Conservation (phyloP, 2,888 invertebrate species). For the Rhagonycha lutea region DNA sequence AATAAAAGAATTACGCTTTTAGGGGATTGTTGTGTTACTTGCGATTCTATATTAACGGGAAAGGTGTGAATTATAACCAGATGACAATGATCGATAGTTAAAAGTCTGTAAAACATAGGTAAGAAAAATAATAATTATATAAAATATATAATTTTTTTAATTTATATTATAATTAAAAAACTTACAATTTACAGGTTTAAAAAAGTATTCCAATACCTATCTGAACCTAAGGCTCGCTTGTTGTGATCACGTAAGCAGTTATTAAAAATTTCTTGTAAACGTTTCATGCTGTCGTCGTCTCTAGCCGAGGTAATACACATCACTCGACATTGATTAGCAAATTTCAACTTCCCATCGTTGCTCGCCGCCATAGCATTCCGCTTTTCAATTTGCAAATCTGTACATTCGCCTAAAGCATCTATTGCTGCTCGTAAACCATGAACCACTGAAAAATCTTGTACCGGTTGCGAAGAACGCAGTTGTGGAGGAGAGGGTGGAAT, state of each 20-base stretch:
- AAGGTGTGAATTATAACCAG: conserved; percentile 88
- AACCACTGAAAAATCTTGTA: conserved; percentile 72
- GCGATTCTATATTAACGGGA: conserved; percentile 78
- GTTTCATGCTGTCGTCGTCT: conserved; percentile 84
- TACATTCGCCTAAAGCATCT: conserved; percentile 81
- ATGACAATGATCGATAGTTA: conserved; percentile 86
- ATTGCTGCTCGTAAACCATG: conserved; percentile 86
- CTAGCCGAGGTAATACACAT: conserved; percentile 90
- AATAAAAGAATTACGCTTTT: conserved; percentile 63
- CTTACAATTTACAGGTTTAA: not conserved
- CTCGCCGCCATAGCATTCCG: conserved; percentile 53
- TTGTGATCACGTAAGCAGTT: conserved; percentile 84
- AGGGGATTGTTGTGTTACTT: conserved; percentile 73
- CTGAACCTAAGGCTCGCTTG: conserved; percentile 65
- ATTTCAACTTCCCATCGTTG: conserved; percentile 52
- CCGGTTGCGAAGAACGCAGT: conserved; percentile 58
- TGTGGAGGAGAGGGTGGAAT: conserved; percentile 64
- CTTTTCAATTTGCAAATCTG: conserved; percentile 72
- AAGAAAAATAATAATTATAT: too few relatives aligned
- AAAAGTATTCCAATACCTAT: conserved; percentile 57
- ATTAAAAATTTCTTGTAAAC: conserved; percentile 84
- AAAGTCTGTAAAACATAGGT: conserved; percentile 58
- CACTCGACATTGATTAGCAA: conserved; percentile 72
- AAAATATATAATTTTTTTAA: too few relatives aligned
- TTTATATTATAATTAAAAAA: not conserved